Percentiles rank a stretch among this genome's conserved stretches.
phyloP scores from a whole-genome alignment of 1,140 invertebrate species.

The Sesamia nonagrioides region DNA sequence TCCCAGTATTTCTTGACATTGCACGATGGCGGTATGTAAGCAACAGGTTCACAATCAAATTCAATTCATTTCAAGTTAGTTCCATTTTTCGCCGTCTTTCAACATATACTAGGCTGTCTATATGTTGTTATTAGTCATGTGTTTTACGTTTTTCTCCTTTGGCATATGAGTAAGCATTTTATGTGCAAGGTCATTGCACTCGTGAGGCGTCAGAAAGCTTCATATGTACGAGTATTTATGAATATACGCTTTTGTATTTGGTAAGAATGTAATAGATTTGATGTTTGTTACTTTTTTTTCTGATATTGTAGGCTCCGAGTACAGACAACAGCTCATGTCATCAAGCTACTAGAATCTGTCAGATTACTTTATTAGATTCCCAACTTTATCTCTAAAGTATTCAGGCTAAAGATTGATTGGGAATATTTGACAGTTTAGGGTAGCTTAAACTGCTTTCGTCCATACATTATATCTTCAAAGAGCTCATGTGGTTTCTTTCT shows the following conservation, averaged over 20 bases:
- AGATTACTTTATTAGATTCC: too few relatives aligned
- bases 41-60: too few relatives aligned
- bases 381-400: too few relatives aligned
- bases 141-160: conserved; percentile 7
- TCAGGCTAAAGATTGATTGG: too few relatives aligned
- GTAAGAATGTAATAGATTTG: too few relatives aligned
- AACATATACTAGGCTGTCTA: background rate
- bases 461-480: too few relatives aligned
- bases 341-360: too few relatives aligned
- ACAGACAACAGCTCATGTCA: too few relatives aligned
- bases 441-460: too few relatives aligned
- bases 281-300: background rate
- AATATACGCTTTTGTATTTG: background rate
- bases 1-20: background rate
- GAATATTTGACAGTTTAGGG: too few relatives aligned
- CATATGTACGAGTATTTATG: background rate
- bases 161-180: conserved; percentile 6
- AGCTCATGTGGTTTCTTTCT: too few relatives aligned
- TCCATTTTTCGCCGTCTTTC: background rate
- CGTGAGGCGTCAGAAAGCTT: background rate
- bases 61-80: background rate
- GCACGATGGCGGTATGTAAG: too few relatives aligned
- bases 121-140: conserved; percentile 12
- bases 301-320: background rate
- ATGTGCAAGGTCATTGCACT: conserved; percentile 7